Evolutionary conservation across 2,888 invertebrate species (phyloP), one percentile per base, ranked within the genome.

Genomic region (Tenthredo distinguenda): DNA sequence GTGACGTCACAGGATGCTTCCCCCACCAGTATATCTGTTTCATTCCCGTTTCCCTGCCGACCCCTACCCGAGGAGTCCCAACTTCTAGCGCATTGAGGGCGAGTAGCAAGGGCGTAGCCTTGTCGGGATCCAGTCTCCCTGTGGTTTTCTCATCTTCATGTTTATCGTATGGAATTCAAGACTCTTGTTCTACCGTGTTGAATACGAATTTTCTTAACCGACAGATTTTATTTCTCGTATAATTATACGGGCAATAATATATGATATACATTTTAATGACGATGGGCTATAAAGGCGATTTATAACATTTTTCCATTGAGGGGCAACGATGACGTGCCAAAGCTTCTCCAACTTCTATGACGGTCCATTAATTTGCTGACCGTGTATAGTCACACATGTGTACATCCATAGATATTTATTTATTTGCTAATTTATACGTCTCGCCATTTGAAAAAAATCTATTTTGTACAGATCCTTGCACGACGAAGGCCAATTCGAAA

Each of bases 91-190:
- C 81, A 81, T 81, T 50, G 81, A 62, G 81, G 81, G 37, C 62
- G 81, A 81, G 62, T 58, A 81, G 81, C 81, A 81, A 81, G 81
- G 81, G 81, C 81, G 81, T 81, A 81, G 81, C 81, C 81, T 81
- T 81, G 62, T 81, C 40, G 31, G 77, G 31, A 55, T 55, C 50
- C 34, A 31, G 77, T 55, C 50, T 47, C 34, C n/a, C 12, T 50
- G 47, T 26, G 76, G 47, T 26, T 47, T 21, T 26, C 12, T 26
- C 21, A 40, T 47, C 6, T 43, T 15, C 15, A n/a, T 26, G 47
- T 47, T 26, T 76, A 21, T 18, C 72, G 40, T 74, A 47, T 47
- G 47, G 47, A 12, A 47, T 47, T 47, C 12, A 15, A 47, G 47
- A 47, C 47, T 12, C 47, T 3, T 12, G 15, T 47, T 47, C 15